Base-by-base conservation (phyloP, 2,797 vertebrate genomes). In the Argya squamiceps region DNA sequence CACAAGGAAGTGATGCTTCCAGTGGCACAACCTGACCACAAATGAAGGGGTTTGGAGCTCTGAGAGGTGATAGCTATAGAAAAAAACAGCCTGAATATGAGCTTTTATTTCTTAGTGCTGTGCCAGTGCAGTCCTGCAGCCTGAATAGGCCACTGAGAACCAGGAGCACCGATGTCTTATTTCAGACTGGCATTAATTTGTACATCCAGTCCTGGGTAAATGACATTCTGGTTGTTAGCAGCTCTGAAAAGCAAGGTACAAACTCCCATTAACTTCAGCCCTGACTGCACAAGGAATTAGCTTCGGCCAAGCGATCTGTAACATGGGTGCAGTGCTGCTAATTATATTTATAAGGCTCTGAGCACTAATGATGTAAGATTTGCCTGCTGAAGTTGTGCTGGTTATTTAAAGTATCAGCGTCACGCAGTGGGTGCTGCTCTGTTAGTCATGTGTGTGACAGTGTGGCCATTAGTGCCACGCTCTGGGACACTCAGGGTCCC, bases 321-420 rank as follows among this genome's bases (percentile, higher is more conserved):
- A 39, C 44, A 20, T 2, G 84, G 76, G 70, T 39, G 70, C 91
- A 58, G 60, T 11, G 60, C 63, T 64, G 84, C 84, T 84, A 75
- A 89, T 80, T 62, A 10, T 34, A 49, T 89, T 91, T 80, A 26
- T 56, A 37, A 92, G 92, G 88, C 88, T 84, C 41, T 91, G 5
- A 87, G 88, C 78, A 30, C 78, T 94, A 88, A 89, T n/a, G 78
- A 92, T 82, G 89, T 29, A 32, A 75, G 85, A 85, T 95, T 88
- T 89, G 88, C 91, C 80, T 70, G 88, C 93, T 70, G 69, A 75
- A 81, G 86, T 88, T 76, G 56, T 62, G 77, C 67, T 6, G 26
- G 79, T 88, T 93, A 78, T 90, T 92, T 95, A 81, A 88, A 69
- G 88, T 12, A 8, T 11, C 85, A 30, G 77, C 69, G 1, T 81